Percentiles rank a stretch among this genome's conserved stretches.
Evolutionary conservation across 1,140 invertebrate species (phyloP).

Genomic region (Cyrtorhinus lividipennis): DNA sequence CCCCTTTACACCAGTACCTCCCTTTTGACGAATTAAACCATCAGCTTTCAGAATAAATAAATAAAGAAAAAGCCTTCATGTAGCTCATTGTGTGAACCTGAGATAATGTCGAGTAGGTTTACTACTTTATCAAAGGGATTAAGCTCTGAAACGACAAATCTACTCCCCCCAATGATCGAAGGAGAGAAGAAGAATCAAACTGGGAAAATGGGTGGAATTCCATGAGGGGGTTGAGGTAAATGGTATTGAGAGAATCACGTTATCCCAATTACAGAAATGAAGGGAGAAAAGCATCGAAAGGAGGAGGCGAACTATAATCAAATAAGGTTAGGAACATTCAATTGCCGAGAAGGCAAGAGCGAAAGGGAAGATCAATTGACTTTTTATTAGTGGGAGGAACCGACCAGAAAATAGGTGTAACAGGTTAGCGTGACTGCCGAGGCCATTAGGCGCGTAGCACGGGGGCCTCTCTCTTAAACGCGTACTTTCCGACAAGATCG

Average conservation of each 20-base stretch:
- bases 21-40: no score
- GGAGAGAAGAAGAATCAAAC: neutral
- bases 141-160: no score
- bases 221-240: neutral
- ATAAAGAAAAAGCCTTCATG: no score
- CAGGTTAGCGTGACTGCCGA: slow-evolving; percentile 2
- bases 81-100: no score
- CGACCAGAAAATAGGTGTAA: slow-evolving; percentile 6
- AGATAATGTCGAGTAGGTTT: no score
- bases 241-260: slow-evolving; percentile 5
- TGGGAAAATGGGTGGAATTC: neutral
- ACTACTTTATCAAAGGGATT: no score
- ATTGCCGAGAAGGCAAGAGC: neutral
- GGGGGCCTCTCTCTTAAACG: neutral
- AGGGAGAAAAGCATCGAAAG: neutral
- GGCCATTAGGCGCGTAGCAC: slow-evolving; percentile 4
- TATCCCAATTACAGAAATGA: slow-evolving; percentile 6
- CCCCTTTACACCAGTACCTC: no score
- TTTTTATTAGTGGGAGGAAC: slow-evolving; percentile 8
- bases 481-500: no score
- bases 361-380: neutral
- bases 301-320: slow-evolving; percentile 3
- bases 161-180: neutral
- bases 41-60: no score
- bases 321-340: slow-evolving; percentile 5